A percentile compares a stretch with the other conserved stretches of the same genome.
phyloP scores from a whole-genome alignment of 2,113 vertebrate genomes.

The Myotis lucifugus region DNA sequence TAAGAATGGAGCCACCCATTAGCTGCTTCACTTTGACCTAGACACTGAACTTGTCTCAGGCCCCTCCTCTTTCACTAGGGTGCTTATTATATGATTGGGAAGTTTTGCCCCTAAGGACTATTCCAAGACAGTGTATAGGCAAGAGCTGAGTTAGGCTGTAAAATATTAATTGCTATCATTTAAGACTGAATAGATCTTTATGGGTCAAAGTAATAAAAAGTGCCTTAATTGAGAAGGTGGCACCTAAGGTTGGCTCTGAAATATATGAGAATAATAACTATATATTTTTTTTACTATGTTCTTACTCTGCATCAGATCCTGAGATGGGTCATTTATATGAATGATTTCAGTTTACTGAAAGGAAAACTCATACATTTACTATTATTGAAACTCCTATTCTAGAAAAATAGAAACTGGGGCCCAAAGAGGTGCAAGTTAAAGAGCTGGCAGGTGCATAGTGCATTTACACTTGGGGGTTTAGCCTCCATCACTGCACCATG shows the following conservation, averaged over 20 bases:
- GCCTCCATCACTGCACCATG: neutral
- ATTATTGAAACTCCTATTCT: neutral
- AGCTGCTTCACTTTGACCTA: constrained; percentile 14
- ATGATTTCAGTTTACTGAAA: neutral
- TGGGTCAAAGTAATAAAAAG: constrained; percentile 43
- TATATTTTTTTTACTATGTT: neutral
- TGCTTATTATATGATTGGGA: neutral
- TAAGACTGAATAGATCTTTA: neutral
- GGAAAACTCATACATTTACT: neutral
- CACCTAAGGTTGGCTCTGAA: neutral
- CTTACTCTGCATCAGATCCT: neutral
- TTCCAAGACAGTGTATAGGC: neutral
- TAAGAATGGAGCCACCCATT: neutral
- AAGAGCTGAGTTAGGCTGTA: constrained; percentile 38
- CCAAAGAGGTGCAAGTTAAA: neutral
- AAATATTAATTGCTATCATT: constrained; percentile 56
- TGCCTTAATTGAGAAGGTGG: constrained; percentile 45
- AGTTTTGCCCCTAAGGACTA: neutral
- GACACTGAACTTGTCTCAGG: neutral
- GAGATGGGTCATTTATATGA: neutral
- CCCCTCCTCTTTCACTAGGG: neutral
- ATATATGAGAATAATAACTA: neutral
- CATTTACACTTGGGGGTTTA: neutral
- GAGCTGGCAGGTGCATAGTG: neutral
- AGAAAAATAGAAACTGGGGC: neutral